Evolutionary conservation across 2,888 invertebrate genomes (phyloP), one percentile per base, ranked within the genome.

Genomic region (Pimpla rufipes): DNA sequence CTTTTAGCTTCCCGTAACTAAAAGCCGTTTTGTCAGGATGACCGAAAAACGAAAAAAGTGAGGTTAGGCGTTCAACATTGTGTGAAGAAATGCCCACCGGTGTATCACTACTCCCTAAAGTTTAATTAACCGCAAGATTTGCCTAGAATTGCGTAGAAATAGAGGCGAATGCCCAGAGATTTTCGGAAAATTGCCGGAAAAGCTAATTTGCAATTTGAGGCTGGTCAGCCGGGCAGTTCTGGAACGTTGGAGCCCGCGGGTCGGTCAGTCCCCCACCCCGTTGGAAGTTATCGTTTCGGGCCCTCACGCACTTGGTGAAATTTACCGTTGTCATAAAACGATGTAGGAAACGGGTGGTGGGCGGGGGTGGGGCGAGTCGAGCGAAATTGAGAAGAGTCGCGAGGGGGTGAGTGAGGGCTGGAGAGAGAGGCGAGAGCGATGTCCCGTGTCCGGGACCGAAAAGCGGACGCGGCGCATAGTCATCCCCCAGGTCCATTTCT

Each of bases 281-380:
- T 37, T 67, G 42, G 59, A 83, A 70, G 83, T 76, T 78, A 79
- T 78, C 70, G 77, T 81, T 62, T 78, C 75, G 70, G 50, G n/a
- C n/a, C n/a, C 57, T 70, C 79, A 73, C 75, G 64, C 79, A 77
- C 70, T 52, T 50, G 62, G 67, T 68, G 55, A 74, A 85, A 85
- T 85, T 85, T 83, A 83, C 74, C 70, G 75, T 70, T 29, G 85
- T 77, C 70, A 74, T 85, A 85, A 85, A 85, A 83, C 84, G 76
- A 81, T 78, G 76, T 62, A 45, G 79, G 57, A 71, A 73, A 37
- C 40, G 40, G 37, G 50, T 21, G 70, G 50, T 37, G 13, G 52
- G 5, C 29, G 29, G 29, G 29, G 40, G 23, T 42, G 35, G 70
- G 42, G 45, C 10, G 52, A 59, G 55, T 29, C 66, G 35, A 79